A percentile compares a stretch with the other conserved stretches of the same genome.
phyloP scores from a whole-genome alignment of 2,113 vertebrate species.

The Tetraodon nigroviridis region DNA sequence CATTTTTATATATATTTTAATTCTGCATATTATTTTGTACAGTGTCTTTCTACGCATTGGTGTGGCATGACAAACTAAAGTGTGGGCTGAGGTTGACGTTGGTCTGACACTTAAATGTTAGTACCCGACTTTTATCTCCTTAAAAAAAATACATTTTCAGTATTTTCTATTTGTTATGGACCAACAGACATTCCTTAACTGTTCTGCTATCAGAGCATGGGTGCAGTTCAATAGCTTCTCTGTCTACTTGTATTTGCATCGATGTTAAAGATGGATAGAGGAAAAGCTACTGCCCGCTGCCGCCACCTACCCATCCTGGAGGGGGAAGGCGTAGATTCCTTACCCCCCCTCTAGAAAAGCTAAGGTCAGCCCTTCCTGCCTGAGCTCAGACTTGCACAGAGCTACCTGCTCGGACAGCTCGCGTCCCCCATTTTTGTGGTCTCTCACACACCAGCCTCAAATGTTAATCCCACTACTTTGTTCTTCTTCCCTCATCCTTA shows the following conservation, averaged over 20 bases:
- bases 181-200: slow-evolving; percentile 50
- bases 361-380: slow-evolving; percentile 38
- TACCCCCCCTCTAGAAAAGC: neutral
- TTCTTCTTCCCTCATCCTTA: slow-evolving; percentile 32
- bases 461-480: slow-evolving; percentile 23
- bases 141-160: slow-evolving; percentile 16
- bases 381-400: slow-evolving; percentile 58
- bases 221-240: slow-evolving; percentile 38
- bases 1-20: slow-evolving; percentile 43
- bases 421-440: slow-evolving; percentile 35
- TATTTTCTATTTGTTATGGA: slow-evolving; percentile 46
- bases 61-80: slow-evolving; percentile 29
- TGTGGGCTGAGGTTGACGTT: slow-evolving; percentile 18
- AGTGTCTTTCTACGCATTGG: slow-evolving; percentile 35
- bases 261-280: slow-evolving; percentile 24
- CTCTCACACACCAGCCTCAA: slow-evolving; percentile 51
- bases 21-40: slow-evolving; percentile 44
- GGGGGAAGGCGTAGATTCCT: slow-evolving; percentile 36
- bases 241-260: slow-evolving; percentile 43
- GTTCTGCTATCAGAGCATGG: slow-evolving; percentile 37
- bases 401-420: slow-evolving; percentile 43
- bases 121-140: slow-evolving; percentile 24
- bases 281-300: slow-evolving; percentile 30
- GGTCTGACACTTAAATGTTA: slow-evolving; percentile 41
- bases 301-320: slow-evolving; percentile 4